These are phyloP conservation scores for Pseudomugil gertrudae DNA, from an alignment of 2,797 vertebrate genomes.

Conservation along the genomic window DNA sequence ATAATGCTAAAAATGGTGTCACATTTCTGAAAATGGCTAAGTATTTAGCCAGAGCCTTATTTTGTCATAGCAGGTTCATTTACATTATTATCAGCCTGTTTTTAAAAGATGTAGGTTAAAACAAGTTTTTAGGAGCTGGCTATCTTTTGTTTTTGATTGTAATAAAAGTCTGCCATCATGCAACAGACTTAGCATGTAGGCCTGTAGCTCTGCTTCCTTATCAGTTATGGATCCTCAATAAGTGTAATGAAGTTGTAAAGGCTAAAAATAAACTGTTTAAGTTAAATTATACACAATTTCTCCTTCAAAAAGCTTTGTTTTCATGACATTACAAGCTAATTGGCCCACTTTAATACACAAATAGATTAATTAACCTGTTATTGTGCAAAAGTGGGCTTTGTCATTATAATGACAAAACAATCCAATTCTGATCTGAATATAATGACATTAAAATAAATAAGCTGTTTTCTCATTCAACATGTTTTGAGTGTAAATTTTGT, in stretches of 20 bases:
- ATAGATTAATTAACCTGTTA: background rate
- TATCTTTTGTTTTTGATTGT: background rate
- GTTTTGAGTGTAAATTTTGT: constrained; percentile 20
- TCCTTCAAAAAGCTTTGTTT: background rate
- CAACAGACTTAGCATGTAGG: background rate
- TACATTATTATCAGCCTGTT: background rate
- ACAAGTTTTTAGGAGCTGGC: background rate
- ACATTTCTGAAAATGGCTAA: background rate
- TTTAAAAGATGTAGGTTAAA: background rate
- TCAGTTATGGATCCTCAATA: background rate
- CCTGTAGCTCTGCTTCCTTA: background rate
- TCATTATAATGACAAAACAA: background rate
- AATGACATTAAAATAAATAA: constrained; percentile 8
- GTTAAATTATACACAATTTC: background rate
- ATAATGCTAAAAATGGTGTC: background rate
- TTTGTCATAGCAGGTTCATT: background rate
- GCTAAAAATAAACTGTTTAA: background rate
- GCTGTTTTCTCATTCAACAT: constrained; percentile 7
- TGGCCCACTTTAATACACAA: background rate
- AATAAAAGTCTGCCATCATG: background rate
- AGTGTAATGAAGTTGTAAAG: background rate
- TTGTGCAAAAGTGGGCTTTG: background rate
- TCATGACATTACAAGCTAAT: background rate
- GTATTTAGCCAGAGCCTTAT: too few relatives aligned
- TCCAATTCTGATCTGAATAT: constrained; percentile 4